phyloP scores from a whole-genome alignment of 2,113 vertebrate species.

The Hemiscyllium ocellatum region DNA sequence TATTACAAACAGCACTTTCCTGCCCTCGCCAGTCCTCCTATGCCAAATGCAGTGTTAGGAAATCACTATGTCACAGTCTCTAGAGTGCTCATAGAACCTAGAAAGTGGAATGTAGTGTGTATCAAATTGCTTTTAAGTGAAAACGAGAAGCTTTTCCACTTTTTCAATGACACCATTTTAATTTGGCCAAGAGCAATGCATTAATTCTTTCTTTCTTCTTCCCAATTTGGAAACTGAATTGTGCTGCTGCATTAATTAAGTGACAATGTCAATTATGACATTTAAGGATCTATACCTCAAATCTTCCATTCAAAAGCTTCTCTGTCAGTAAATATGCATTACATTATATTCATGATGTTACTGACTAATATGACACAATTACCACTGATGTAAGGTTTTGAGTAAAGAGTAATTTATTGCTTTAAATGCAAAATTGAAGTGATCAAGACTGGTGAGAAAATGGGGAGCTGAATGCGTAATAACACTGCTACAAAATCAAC shows the following conservation, averaged over 20 bases:
- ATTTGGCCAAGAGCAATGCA: not conserved
- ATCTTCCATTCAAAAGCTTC: not conserved
- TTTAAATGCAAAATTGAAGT: not conserved
- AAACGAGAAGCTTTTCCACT: not conserved
- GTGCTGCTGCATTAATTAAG: not conserved
- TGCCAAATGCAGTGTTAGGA: not conserved
- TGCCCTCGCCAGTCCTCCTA: not conserved
- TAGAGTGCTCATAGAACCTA: not conserved
- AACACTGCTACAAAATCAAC: not conserved
- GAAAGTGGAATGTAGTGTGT: not conserved
- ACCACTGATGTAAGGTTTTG: not conserved
- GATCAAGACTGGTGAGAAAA: not conserved
- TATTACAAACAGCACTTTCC: not conserved
- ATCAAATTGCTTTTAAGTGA: not conserved
- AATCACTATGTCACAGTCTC: not conserved
- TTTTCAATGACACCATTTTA: not conserved
- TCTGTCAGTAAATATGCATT: not conserved
- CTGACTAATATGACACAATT: not conserved
- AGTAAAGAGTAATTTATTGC: not conserved
- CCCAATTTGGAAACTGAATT: not conserved
- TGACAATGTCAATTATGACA: not conserved
- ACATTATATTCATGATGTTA: not conserved
- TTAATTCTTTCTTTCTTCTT: not conserved
- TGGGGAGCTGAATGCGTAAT: not conserved
- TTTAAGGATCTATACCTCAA: not conserved